A percentile compares a stretch with the other conserved stretches of the same genome.
Conservation (phyloP, 2,888 invertebrate species). For the Andrena bicolor region DNA sequence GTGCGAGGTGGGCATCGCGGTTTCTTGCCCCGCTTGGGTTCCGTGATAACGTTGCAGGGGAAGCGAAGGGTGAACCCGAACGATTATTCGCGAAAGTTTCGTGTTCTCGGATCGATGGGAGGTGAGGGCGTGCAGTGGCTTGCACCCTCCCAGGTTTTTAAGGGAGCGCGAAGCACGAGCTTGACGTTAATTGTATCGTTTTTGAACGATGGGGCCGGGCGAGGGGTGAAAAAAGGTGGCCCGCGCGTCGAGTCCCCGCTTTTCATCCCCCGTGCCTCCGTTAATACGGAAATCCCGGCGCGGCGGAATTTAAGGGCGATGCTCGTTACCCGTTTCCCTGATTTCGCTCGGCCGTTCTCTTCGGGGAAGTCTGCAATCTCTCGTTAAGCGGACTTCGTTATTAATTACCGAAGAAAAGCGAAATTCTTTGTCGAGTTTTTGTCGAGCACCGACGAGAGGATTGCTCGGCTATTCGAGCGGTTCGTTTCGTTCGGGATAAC, state of each 20-base stretch:
- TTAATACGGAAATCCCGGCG: constrained; percentile 31
- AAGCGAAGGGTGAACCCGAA: background rate
- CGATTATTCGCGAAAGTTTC: constrained; percentile 42
- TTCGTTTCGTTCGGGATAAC: constrained; percentile 15
- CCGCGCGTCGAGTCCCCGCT: constrained; percentile 14
- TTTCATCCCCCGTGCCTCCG: constrained; percentile 43
- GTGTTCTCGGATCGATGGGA: constrained; percentile 29
- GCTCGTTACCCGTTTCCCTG: constrained; percentile 61
- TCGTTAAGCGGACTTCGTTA: constrained; percentile 59
- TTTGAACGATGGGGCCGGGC: constrained; percentile 41
- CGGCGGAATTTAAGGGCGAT: constrained; percentile 51
- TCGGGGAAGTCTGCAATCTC: constrained; percentile 49
- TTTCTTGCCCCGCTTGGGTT: background rate
- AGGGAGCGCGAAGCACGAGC: constrained; percentile 34
- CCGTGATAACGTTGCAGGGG: background rate
- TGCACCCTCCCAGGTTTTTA: constrained; percentile 46
- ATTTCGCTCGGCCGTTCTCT: constrained; percentile 39
- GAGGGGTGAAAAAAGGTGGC: background rate
- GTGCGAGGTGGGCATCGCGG: background rate
- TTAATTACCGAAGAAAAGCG: constrained; percentile 51
- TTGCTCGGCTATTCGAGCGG: constrained; percentile 4
- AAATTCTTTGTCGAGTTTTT: constrained; percentile 43
- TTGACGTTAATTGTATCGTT: constrained; percentile 60
- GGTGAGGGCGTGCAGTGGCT: constrained; percentile 3
- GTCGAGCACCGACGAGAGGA: background rate